Evolutionary conservation across 2,888 invertebrate genomes (phyloP).

Genomic region (Pristionchus entomophagus): DNA sequence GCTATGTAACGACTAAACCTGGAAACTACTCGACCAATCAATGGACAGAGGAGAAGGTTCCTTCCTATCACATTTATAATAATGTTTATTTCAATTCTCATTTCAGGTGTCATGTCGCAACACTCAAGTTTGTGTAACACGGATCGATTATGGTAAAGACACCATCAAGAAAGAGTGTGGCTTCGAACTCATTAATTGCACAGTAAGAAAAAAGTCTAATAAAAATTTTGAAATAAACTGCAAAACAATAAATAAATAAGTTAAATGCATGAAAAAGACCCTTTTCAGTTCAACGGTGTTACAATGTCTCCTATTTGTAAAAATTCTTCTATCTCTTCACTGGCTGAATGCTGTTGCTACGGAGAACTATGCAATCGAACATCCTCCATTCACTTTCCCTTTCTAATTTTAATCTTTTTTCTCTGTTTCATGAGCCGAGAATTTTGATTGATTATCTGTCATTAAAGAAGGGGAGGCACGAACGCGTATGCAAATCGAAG

Average conservation of each 20-base stretch:
- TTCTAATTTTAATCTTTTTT: background rate
- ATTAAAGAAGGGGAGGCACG: too few relatives aligned
- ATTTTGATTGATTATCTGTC: too few relatives aligned
- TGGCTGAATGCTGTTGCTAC: background rate
- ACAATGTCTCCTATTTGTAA: background rate
- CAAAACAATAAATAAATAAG: too few relatives aligned
- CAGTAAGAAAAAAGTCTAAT: background rate
- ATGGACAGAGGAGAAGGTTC: constrained; percentile 20
- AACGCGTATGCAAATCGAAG: too few relatives aligned
- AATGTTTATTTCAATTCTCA: background rate
- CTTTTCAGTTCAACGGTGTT: background rate
- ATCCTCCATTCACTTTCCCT: background rate
- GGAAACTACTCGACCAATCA: background rate
- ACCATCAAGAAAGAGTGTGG: background rate
- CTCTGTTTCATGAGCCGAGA: background rate
- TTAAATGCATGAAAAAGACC: too few relatives aligned
- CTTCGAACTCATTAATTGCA: background rate
- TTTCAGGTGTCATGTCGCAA: background rate
- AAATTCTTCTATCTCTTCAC: background rate
- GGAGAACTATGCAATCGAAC: background rate
- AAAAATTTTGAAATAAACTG: too few relatives aligned
- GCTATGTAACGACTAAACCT: background rate
- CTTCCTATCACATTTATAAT: background rate
- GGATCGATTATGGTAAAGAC: background rate
- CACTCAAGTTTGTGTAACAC: background rate